Conservation (phyloP, 2,797 vertebrate genomes). For the Kryptolebias ocellatus region DNA sequence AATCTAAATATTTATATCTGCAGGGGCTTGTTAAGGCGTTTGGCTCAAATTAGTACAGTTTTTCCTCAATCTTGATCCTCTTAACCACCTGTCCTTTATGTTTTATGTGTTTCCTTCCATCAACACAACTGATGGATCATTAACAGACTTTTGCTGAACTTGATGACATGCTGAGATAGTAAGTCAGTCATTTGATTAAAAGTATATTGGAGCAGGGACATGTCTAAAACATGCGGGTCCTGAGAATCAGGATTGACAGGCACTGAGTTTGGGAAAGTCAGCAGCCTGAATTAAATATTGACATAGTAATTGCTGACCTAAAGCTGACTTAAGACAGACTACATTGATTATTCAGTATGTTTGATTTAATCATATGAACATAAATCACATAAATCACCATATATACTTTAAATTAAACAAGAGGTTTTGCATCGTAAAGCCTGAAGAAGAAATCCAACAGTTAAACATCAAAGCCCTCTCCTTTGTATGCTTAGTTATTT, state of each 20-base stretch:
- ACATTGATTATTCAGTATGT: not conserved
- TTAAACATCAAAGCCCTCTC: not conserved
- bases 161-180: not conserved
- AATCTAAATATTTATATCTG: no score
- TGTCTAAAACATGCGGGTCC: not conserved
- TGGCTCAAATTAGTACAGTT: not conserved
- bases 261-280: not conserved
- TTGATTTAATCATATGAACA: conserved; percentile 1
- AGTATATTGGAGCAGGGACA: not conserved
- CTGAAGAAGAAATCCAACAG: no score
- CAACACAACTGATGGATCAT: not conserved
- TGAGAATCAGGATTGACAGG: not conserved
- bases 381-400: conserved; percentile 4
- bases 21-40: not conserved
- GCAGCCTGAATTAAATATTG: not conserved
- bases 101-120: not conserved
- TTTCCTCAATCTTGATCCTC: not conserved
- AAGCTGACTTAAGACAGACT: not conserved
- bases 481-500: not conserved
- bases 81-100: not conserved
- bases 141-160: not conserved
- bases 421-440: not conserved
- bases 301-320: conserved; percentile 6
- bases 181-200: not conserved
- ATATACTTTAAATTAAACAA: not conserved